These are phyloP conservation scores for Dugesia japonica DNA, from an alignment of 2,888 invertebrate genomes.

Conservation along the genomic window DNA sequence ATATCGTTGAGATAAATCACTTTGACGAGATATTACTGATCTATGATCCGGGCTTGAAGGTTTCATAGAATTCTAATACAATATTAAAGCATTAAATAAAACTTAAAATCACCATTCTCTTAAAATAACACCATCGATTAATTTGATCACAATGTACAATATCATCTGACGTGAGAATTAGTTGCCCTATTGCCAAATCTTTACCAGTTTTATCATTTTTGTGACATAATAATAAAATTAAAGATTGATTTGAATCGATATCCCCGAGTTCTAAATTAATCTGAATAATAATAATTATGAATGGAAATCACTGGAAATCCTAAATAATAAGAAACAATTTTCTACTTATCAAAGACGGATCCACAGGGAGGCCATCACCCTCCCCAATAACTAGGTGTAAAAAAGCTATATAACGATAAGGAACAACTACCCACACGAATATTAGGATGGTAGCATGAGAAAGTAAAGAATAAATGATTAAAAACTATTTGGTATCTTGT, in stretches of 20 bases:
- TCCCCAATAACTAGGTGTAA: too few species aligned
- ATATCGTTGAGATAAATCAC: conserved; percentile 3
- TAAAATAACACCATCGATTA: not conserved
- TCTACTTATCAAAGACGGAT: too few species aligned
- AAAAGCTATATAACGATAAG: too few species aligned
- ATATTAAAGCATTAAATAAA: too few species aligned
- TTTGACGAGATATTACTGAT: not conserved
- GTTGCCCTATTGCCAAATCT: not conserved
- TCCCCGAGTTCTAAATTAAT: not conserved
- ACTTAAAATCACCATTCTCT: not conserved
- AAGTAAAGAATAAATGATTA: too few species aligned
- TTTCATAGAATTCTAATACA: not conserved
- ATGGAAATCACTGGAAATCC: too few species aligned
- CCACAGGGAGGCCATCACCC: too few species aligned
- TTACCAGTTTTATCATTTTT: conserved; percentile 10
- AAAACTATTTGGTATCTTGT: too few species aligned
- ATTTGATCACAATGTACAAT: conserved; percentile 1
- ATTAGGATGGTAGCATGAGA: too few species aligned
- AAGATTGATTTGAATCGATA: not conserved
- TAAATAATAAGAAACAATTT: too few species aligned
- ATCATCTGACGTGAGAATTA: not conserved
- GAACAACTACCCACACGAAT: too few species aligned
- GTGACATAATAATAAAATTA: not conserved
- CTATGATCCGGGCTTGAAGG: not conserved
- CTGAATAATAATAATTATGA: too few species aligned